Evolutionary conservation across 2,113 vertebrate genomes (phyloP), one percentile per base, ranked within the genome.

Genomic region (Dunckerocampus dactyliophorus): DNA sequence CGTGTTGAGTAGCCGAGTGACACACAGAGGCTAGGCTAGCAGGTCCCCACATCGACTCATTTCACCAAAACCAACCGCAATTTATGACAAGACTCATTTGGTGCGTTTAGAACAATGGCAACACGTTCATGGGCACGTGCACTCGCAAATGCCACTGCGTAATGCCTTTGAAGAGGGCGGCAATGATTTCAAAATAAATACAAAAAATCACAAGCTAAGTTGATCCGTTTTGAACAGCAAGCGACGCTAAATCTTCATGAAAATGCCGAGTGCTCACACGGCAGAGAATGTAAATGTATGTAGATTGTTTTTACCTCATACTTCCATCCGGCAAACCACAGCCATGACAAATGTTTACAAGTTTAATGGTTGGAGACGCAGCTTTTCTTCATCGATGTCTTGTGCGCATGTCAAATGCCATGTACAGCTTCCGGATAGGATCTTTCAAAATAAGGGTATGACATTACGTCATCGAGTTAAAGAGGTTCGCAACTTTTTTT

Each of bases 281-380:
- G 7, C 3, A 20, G 17, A 21, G n/a, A 17, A 0, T 0, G 17
- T 3, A 21, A 1, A 15, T 0, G 1, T 45, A 64, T 0, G 8
- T 1, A 0, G 0, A 1, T 1, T 8, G 37, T 9, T 3, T 54
- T 80, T 84, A 88, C 86, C 86, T 85, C 80, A 82, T 53, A 74
- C 51, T 65, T 79, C 71, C 86, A 85, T 88, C 19, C 47, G 24
- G 72, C n/a, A 59, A 42, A 39, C 8, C 54, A 42, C 19, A 8
- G 59, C 53, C 56, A 21, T 42, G n/a, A 45, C 53, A 62, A 72
- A 74, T 85, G 80, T 84, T 86, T 82, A 81, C 81, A 82, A 17
- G 67, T 59, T n/a, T 62, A 48, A 48, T 46, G 55, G 49, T 62
- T 42, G 10, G 54, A 63, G 34, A 21, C 52, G 69, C 3, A 34